These are phyloP conservation scores for Stegophylla sp. DNA, from an alignment of 2,888 invertebrate genomes.

Conservation along the genomic window DNA sequence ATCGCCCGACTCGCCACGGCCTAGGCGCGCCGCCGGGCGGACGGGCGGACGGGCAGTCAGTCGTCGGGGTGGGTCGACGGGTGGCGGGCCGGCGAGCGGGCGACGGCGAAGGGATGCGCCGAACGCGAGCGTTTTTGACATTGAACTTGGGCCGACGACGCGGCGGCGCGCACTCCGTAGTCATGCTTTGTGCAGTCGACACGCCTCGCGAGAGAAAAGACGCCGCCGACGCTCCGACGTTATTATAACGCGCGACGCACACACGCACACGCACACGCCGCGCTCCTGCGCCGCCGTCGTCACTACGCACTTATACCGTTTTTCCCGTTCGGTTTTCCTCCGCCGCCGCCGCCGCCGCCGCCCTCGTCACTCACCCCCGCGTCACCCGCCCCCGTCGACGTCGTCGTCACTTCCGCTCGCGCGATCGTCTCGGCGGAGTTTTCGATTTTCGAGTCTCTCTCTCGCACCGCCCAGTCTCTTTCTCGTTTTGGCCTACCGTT, in stretches of 20 bases:
- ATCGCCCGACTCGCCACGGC: background rate
- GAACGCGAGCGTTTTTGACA: constrained; percentile 42
- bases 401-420: too few species aligned
- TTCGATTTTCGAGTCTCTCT: too few species aligned
- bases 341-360: too few species aligned
- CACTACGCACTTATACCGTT: too few species aligned
- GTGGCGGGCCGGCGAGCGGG: background rate
- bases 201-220: constrained; percentile 22
- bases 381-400: too few species aligned
- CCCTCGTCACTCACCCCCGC: too few species aligned
- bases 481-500: too few species aligned
- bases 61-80: background rate
- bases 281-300: background rate
- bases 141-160: constrained; percentile 56
- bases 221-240: background rate
- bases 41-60: background rate
- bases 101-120: background rate
- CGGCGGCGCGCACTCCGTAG: constrained; percentile 14
- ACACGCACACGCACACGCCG: background rate
- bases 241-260: too few species aligned
- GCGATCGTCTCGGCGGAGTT: too few species aligned
- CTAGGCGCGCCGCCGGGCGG: background rate
- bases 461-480: too few species aligned
- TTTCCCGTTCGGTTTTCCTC: too few species aligned
- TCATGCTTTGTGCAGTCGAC: constrained; percentile 42